A percentile compares a stretch with the other conserved stretches of the same genome.
Evolutionary conservation across 2,113 vertebrate genomes (phyloP).

Genomic region (Isurus oxyrinchus): DNA sequence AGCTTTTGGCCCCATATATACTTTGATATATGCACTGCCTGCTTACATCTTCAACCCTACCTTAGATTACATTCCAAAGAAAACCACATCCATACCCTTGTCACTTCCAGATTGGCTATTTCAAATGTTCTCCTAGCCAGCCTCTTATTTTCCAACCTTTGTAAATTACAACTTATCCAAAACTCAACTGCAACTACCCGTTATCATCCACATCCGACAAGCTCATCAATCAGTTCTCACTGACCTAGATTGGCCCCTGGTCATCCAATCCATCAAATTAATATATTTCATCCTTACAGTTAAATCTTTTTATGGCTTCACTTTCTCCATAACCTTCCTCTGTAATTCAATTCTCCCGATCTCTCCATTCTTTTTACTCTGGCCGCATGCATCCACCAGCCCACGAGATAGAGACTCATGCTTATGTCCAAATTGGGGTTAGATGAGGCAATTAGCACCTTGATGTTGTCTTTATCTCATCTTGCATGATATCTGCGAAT

Average conservation of each 20-base stretch:
- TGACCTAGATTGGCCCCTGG: not conserved
- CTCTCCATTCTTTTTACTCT: not conserved
- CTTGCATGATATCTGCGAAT: not conserved
- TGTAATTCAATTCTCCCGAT: not conserved
- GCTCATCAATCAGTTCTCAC: not conserved
- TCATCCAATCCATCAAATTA: no score
- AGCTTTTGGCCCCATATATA: not conserved
- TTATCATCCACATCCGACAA: not conserved
- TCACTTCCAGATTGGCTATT: not conserved
- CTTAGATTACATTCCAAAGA: not conserved
- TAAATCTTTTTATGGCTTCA: no score
- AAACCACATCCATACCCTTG: not conserved
- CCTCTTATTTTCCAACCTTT: not conserved
- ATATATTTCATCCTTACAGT: no score
- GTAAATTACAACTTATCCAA: not conserved
- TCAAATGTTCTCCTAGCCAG: not conserved
- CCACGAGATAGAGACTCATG: not conserved
- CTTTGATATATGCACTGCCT: not conserved
- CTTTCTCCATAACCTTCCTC: no score
- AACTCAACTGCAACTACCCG: not conserved
- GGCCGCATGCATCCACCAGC: not conserved
- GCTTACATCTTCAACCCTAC: not conserved
- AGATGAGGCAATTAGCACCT: not conserved
- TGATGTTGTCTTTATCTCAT: not conserved
- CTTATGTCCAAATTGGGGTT: not conserved